Base-by-base conservation (phyloP, 2,797 vertebrate genomes). In the Streptopelia turtur region DNA sequence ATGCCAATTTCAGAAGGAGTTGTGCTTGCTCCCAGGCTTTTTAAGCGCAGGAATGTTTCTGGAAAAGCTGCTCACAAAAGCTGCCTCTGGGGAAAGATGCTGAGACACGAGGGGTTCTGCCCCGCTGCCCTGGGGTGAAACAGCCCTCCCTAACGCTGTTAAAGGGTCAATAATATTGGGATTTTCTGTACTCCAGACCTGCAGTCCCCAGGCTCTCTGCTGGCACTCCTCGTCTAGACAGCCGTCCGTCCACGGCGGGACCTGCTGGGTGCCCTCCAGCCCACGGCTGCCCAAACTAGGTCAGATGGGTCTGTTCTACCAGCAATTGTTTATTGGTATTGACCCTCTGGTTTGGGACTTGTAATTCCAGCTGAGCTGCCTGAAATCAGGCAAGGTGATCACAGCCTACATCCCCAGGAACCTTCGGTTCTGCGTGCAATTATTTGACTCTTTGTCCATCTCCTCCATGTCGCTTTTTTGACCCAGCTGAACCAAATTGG, bases 221-320 rank as follows among this genome's bases (percentile, higher is more conserved):
- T 17, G 0, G 28, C n/a, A 3, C 25, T 75, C 33, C 68, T 16
- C 47, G 95, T 91, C 93, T 87, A 96, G 96, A 94, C 93, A 94
- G 60, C 2, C 16, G 0, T 49, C 81, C 41, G 52, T 14, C 56
- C 27, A 6, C 6, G 23, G 21, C 17, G 59, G 35, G 86, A 16
- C 63, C 74, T 45, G 20, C 74, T 75, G 89, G 70, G 13, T 64
- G 82, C 37, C 75, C 87, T 89, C 74, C 79, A 80, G 89, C 87
- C 53, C 57, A 14, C 0, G 27, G 83, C 90, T 87, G 77, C 33
- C 86, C 87, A 78, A 94, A 96, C 89, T 95, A 96, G 93, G 96
- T 96, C 95, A 94, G 9, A 77, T 12, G 56, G 85, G 65, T 57
- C 87, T 89, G 75, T 47, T 83, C 79, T 37, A 69, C 39, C 68